phyloP scores from a whole-genome alignment of 2,113 vertebrate species.

The Sorex fumeus region DNA sequence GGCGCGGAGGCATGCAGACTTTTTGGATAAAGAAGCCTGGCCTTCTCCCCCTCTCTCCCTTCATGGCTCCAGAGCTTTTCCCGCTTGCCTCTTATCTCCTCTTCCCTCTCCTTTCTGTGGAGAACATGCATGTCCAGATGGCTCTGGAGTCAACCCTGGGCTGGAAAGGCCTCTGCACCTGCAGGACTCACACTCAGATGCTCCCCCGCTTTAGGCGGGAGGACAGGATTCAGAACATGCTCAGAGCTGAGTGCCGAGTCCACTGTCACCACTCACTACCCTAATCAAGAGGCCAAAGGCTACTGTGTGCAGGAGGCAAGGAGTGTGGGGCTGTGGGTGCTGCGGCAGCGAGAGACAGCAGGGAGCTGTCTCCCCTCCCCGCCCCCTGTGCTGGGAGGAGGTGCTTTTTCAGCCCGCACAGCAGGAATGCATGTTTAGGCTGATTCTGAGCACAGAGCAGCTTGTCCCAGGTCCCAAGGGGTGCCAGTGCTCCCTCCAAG shows the following conservation, averaged over 20 bases:
- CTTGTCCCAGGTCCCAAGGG: not conserved
- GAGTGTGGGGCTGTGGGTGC: no score
- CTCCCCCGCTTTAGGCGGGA: not conserved
- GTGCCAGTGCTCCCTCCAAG: not conserved
- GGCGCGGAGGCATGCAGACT: no score
- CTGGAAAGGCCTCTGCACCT: not conserved
- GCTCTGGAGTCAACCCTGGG: not conserved
- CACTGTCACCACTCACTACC: not conserved
- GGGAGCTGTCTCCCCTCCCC: not conserved
- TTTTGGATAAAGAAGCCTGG: no score
- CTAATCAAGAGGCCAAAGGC: not conserved
- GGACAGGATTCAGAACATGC: not conserved
- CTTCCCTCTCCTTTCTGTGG: not conserved
- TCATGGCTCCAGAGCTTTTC: not conserved
- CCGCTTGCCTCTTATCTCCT: not conserved
- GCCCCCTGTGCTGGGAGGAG: not conserved
- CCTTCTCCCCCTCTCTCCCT: not conserved
- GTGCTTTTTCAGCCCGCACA: not conserved
- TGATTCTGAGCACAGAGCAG: not conserved
- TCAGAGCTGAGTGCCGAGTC: not conserved
- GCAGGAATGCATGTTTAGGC: not conserved
- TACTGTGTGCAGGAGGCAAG: fast-evolving
- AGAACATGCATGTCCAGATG: not conserved
- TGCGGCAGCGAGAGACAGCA: not conserved
- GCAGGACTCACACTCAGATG: not conserved